These are phyloP conservation scores for Lutjanus erythropterus DNA, from an alignment of 2,113 vertebrate genomes.

Conservation along the genomic window DNA sequence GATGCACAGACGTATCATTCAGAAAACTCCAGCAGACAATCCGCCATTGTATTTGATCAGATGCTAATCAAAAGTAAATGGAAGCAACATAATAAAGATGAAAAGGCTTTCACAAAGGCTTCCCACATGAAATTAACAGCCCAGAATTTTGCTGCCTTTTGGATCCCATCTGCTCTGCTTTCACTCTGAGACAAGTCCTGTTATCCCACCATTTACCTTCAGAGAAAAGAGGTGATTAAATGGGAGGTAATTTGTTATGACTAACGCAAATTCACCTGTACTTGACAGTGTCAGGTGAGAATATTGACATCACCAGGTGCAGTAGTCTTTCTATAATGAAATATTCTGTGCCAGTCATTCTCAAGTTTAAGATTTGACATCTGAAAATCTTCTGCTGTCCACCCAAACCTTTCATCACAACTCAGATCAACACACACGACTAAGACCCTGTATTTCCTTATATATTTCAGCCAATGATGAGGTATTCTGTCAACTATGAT, in stretches of 20 bases:
- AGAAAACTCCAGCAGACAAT: conserved; percentile 66
- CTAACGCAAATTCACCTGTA: background rate
- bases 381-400: too few species aligned
- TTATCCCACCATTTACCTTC: background rate
- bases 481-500: too few species aligned
- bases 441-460: too few species aligned
- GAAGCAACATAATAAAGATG: conserved; percentile 29
- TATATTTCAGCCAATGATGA: too few species aligned
- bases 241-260: background rate
- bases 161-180: conserved; percentile 23
- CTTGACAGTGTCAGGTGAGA: conserved; percentile 21
- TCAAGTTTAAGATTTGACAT: too few species aligned
- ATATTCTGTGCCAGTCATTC: too few species aligned
- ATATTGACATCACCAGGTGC: background rate
- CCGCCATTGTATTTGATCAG: conserved; percentile 43
- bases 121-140: conserved; percentile 18
- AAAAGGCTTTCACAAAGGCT: conserved; percentile 34
- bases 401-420: too few species aligned
- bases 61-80: conserved; percentile 56
- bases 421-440: too few species aligned
- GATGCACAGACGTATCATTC: conserved; percentile 79
- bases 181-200: conserved; percentile 1
- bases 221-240: background rate
- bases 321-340: conserved; percentile 32
- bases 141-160: conserved; percentile 17